Evolutionary conservation across 2,797 vertebrate species (phyloP).

Genomic region (Alcedo atthis): DNA sequence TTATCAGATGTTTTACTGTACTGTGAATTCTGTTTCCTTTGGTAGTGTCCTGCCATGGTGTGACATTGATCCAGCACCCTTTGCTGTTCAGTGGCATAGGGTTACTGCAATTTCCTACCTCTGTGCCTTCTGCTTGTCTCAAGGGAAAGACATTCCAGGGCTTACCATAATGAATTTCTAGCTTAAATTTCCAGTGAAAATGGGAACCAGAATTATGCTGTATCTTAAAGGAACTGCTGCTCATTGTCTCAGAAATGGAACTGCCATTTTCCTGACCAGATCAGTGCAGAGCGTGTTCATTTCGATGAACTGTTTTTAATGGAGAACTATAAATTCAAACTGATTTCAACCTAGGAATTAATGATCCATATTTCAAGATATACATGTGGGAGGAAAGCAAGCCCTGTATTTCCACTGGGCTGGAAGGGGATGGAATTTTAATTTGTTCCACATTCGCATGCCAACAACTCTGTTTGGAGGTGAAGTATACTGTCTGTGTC

Average conservation of each 20-base stretch:
- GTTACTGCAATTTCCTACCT: conserved; percentile 75
- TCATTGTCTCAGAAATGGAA: conserved; percentile 24
- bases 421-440: background rate
- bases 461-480: background rate
- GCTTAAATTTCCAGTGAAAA: conserved; percentile 63
- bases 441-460: background rate
- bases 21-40: conserved; percentile 3
- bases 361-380: background rate
- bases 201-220: conserved; percentile 53
- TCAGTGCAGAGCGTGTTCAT: conserved; percentile 14
- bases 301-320: background rate
- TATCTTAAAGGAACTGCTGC: conserved; percentile 32
- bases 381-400: background rate
- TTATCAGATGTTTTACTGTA: conserved; percentile 29
- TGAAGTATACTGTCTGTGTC: background rate
- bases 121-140: conserved; percentile 70
- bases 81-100: conserved; percentile 54
- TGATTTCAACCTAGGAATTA: conserved; percentile 12
- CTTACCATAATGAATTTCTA: conserved; percentile 69
- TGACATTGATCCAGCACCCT: conserved; percentile 62
- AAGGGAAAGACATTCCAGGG: conserved; percentile 57
- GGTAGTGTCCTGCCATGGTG: conserved; percentile 33
- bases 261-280: conserved; percentile 43
- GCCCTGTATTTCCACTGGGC: background rate
- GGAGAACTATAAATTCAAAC: background rate